These are phyloP conservation scores for Otolemur crassicaudatus DNA, from an alignment of 2,797 vertebrate species.

Conservation along the genomic window DNA sequence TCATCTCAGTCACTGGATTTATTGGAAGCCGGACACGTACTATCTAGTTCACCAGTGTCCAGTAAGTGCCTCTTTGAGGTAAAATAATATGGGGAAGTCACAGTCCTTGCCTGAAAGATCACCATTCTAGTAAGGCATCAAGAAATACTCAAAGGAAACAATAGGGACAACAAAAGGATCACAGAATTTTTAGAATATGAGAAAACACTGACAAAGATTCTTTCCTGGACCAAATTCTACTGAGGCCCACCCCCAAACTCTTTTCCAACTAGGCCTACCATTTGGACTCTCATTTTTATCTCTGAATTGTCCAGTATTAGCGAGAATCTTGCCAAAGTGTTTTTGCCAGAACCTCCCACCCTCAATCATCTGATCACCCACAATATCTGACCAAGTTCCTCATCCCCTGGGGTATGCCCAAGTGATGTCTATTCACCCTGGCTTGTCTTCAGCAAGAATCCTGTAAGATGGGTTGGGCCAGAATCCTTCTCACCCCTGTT, in stretches of 20 bases:
- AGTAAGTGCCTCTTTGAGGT: not conserved
- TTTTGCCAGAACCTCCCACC: not conserved
- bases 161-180: not conserved
- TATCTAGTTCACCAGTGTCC: too few relatives aligned
- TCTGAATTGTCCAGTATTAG: not conserved
- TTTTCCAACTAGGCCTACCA: not conserved
- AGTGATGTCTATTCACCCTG: too few relatives aligned
- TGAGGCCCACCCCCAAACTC: not conserved
- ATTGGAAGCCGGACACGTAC: not conserved
- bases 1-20: not conserved
- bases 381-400: not conserved
- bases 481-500: not conserved
- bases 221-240: not conserved
- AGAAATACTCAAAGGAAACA: not conserved
- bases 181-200: not conserved
- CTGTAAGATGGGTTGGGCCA: not conserved
- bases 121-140: not conserved
- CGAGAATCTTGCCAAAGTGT: not conserved
- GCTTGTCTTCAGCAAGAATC: not conserved
- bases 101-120: too few relatives aligned
- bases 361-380: too few relatives aligned
- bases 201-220: not conserved
- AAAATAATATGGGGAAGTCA: not conserved
- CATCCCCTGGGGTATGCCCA: too few relatives aligned
- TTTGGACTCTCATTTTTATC: not conserved